phyloP scores from a whole-genome alignment of 2,888 invertebrate genomes.

The Beris chalybata region DNA sequence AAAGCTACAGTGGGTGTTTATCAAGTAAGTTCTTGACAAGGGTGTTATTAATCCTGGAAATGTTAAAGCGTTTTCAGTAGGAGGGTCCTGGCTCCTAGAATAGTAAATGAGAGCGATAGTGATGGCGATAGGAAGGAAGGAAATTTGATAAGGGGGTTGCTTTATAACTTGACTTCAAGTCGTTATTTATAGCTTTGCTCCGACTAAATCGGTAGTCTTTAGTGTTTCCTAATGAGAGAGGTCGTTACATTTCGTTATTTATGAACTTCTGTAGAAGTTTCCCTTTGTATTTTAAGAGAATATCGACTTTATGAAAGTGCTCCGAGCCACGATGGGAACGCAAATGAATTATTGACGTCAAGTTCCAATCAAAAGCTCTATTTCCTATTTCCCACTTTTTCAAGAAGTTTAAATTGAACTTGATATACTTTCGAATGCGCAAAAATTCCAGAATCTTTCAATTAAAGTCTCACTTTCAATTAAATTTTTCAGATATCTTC shows the following conservation, averaged over 20 bases:
- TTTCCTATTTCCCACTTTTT: background rate
- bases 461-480: too few relatives aligned
- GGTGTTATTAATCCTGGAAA: slow-evolving; percentile 29
- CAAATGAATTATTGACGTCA: slow-evolving; percentile 15
- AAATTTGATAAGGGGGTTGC: slow-evolving; percentile 30
- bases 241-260: slow-evolving; percentile 36
- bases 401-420: background rate
- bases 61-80: background rate
- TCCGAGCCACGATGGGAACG: background rate
- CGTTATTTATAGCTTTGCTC: slow-evolving; percentile 27
- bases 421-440: too few relatives aligned
- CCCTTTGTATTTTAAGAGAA: background rate
- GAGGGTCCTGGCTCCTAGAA: background rate
- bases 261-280: slow-evolving; percentile 25
- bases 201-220: slow-evolving; percentile 17
- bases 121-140: background rate
- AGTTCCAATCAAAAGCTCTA: slow-evolving; percentile 13
- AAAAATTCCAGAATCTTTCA: too few relatives aligned
- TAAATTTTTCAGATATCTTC: slow-evolving; percentile 69
- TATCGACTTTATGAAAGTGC: too few relatives aligned
- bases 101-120: background rate
- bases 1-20: slow-evolving; percentile 85
- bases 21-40: slow-evolving; percentile 69
- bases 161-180: slow-evolving; percentile 17
- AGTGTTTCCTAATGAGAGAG: slow-evolving; percentile 35